phyloP scores from a whole-genome alignment of 2,888 invertebrate species.

The Torymus auratus region DNA sequence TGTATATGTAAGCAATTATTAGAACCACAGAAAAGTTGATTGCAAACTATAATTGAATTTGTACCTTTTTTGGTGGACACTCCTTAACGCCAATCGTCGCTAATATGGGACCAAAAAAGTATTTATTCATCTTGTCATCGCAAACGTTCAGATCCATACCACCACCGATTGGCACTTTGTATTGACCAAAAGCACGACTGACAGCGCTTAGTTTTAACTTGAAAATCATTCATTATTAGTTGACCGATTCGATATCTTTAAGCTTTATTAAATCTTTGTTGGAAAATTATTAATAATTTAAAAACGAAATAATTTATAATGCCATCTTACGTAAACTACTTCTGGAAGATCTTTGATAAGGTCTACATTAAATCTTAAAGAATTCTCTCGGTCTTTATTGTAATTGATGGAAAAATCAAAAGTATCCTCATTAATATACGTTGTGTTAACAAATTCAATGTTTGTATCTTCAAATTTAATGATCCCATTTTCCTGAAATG shows the following conservation, averaged over 20 bases:
- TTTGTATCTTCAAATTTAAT: slow-evolving; percentile 8
- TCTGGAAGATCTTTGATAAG: slow-evolving; percentile 2
- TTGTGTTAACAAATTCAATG: background rate
- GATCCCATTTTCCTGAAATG: too few relatives aligned
- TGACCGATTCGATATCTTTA: background rate
- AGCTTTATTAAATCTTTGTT: background rate
- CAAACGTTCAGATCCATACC: background rate
- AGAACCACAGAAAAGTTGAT: background rate
- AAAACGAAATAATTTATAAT: background rate
- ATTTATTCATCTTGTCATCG: background rate
- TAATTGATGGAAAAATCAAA: slow-evolving; percentile 15
- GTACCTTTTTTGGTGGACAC: slow-evolving; percentile 24
- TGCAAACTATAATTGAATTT: background rate
- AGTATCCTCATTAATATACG: slow-evolving; percentile 5
- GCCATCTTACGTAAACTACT: slow-evolving; percentile 5
- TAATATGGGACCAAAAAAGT: background rate
- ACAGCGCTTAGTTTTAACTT: too few relatives aligned
- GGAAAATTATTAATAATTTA: background rate
- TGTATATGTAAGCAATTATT: background rate
- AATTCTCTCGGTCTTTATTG: background rate
- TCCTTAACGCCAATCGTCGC: background rate
- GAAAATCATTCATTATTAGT: too few relatives aligned
- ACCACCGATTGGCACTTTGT: slow-evolving; percentile 6
- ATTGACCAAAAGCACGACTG: slow-evolving; percentile 3
- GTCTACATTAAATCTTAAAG: background rate